phyloP scores from a whole-genome alignment of 2,113 vertebrate species.

The Paracanthobrama guichenoti region DNA sequence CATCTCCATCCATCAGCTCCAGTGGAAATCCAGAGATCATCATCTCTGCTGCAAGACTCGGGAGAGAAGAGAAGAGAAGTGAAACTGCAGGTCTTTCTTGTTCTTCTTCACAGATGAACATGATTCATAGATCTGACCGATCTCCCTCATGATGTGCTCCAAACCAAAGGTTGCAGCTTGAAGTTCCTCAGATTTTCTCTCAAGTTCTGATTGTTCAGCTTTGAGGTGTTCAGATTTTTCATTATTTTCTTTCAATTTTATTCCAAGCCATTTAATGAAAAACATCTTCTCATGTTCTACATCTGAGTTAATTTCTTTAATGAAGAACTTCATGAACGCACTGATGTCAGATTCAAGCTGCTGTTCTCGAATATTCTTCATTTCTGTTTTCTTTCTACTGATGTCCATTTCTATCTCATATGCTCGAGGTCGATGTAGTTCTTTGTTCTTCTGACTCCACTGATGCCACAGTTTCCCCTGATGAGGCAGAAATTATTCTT shows the following conservation, averaged over 20 bases:
- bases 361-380: not conserved
- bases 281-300: not conserved
- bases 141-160: slow-evolving; percentile 59
- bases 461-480: no score
- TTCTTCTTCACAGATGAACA: no score
- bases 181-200: slow-evolving; percentile 62
- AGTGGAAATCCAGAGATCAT: slow-evolving; percentile 56
- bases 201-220: slow-evolving; percentile 59
- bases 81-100: no score
- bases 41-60: no score
- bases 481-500: no score
- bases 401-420: not conserved
- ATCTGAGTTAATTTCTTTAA: not conserved
- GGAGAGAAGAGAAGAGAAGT: no score
- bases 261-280: not conserved
- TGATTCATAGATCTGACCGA: slow-evolving; percentile 78
- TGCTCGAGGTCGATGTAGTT: not conserved
- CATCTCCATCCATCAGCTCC: slow-evolving; percentile 77
- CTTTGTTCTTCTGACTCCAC: no score
- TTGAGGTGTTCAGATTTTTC: slow-evolving; percentile 55
- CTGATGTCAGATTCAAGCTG: not conserved
- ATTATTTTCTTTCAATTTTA: slow-evolving; percentile 51
- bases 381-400: not conserved
- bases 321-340: not conserved
- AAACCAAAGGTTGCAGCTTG: slow-evolving; percentile 64